Evolutionary conservation across 1,140 invertebrate species (phyloP), one percentile per base, ranked within the genome.

Genomic region (Zaprionus vittiger): DNA sequence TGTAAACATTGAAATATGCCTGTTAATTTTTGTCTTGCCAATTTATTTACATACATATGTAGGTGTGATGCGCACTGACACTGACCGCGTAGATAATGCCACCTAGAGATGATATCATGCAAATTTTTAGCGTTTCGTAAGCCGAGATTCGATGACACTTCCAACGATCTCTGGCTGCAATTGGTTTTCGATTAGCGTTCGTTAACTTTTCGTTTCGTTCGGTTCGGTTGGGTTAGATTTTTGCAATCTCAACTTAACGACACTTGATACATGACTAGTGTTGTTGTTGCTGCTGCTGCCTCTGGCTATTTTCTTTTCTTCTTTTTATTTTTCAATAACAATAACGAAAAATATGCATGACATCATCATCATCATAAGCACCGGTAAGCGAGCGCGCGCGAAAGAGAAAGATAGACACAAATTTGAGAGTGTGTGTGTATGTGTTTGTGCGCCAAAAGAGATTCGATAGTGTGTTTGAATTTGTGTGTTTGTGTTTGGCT

Each of bases 261-360:
- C 55, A 76, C 56, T 76, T 76, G 73, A 76, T 76, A 76, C 37
- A n/a, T 59, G 60, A 7, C 5, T 44, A 44, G 47, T 49, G 14
- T 63, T 9, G 31, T 57, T 55, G 56, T 38, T 49, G 65, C 57
- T 63, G 57, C 55, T 66, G 66, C 44, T 60, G 56, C 22, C 52
- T 34, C 49, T 66, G 17, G 22, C 52, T 65, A 14, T 76, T 70
- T 65, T 81, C 70, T 69, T 67, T 86, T 76, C 47, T 75, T 79
- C 62, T 37, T 62, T 76, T 86, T 79, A 67, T 79, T 84, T 82
- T 90, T 85, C 85, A 79, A 81, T 90, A 89, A 85, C 71, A 75
- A 76, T 65, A 64, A 76, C 83, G 83, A 87, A 81, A 89, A 90
- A 89, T 89, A 89, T 89, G 85, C 85, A 89, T 89, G 85, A 90